phyloP scores from a whole-genome alignment of 2,797 vertebrate species.

The Myiotriccus ornatus region DNA sequence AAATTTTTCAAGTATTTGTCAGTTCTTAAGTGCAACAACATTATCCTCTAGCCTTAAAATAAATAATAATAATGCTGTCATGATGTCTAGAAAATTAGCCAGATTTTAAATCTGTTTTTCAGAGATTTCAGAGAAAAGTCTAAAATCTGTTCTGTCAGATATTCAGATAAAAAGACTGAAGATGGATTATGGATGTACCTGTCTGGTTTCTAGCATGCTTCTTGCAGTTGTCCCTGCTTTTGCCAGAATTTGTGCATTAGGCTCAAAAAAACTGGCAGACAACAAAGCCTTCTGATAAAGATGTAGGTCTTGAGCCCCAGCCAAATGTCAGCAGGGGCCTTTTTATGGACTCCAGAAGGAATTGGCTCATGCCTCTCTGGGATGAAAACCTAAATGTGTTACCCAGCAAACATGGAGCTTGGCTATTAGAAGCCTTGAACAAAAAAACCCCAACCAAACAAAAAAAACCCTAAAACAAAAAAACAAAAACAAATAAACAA shows the following conservation, averaged over 20 bases:
- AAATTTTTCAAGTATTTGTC: neutral
- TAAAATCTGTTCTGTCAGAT: neutral
- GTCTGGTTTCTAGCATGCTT: neutral
- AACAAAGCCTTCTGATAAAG: slow-evolving; percentile 5
- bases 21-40: neutral
- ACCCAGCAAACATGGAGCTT: neutral
- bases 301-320: slow-evolving; percentile 9
- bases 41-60: neutral
- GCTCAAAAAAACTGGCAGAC: neutral
- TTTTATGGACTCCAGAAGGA: neutral
- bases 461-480: neutral
- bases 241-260: neutral
- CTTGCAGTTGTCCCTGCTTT: neutral
- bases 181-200: neutral
- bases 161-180: neutral
- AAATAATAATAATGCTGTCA: neutral
- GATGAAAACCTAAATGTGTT: neutral
- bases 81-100: neutral
- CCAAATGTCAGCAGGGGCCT: slow-evolving; percentile 31
- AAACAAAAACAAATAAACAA: neutral
- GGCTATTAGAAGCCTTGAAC: neutral
- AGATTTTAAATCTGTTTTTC: neutral
- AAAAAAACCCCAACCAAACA: neutral
- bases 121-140: neutral
- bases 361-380: neutral